Base-by-base conservation (phyloP, 2,797 vertebrate species). In the Syncerus caffer region DNA sequence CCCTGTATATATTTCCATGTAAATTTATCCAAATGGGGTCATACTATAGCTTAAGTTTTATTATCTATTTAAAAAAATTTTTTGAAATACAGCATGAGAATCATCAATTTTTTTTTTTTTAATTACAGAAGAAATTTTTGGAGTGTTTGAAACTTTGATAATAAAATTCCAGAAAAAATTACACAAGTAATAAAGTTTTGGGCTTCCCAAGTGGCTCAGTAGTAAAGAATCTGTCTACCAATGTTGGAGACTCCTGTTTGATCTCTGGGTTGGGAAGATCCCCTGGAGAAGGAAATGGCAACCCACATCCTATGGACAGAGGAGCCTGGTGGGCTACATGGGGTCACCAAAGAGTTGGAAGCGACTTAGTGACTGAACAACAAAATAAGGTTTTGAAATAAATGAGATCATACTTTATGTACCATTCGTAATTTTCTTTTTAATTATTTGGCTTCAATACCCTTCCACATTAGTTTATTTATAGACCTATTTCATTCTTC, bases 131-230 rank as follows among this genome's bases (percentile, higher is more conserved):
- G 45, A 83, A 53, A 12, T 55, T 84, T 87, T 38, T 60, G 27
- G 25, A 82, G 58, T 74, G 60, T 80, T 89, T 85, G 53, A 45
- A 42, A 58, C 82, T 91, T 93, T 71, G 27, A 53, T 83, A 79
- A 67, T 92, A 89, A 94, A 85, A 96, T 78, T 89, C 23, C 62
- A 50, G 89, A 87, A 79, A 96, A 93, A 93, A 76, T 76, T 85
- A 58, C 50, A 47, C 19, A 90, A 51, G 6, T 51, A 83, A 76
- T 31, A 15, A 3, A 85, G 47, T 74, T 74, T 74, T 25, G 71
- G 38, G 23, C 23, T 74, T 27, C 71, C 38, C 12, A 15, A 45
- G 38, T 45, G 71, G 15, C 38, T 42, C 38, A 45, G 71, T 42
- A 74, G 71, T 74, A 74, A 42, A 74, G 71, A 74, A 23, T 71